Base-by-base conservation (phyloP, 1,140 invertebrate genomes). In the Eriosoma lanigerum region DNA sequence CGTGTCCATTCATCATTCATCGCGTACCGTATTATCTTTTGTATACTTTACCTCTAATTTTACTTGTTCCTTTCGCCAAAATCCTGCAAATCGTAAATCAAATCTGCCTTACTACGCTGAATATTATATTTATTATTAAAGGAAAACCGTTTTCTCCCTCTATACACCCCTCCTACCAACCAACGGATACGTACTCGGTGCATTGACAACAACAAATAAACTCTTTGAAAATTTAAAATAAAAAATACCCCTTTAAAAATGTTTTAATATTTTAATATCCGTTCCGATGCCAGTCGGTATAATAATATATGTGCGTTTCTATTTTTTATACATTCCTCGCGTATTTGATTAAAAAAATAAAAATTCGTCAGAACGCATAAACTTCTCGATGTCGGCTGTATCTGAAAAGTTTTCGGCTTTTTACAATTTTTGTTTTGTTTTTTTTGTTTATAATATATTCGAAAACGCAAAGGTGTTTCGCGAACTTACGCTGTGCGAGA, bases 181-280 rank as follows among this genome's bases (percentile, higher is more conserved):
- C 46, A 15, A 48, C 12, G 32, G 64, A 68, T 5, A 8, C 8
- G 12, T 10, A 21, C 32, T 38, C 32, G 32, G 32, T n/a, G n/a
- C 17, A 44, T 21, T 24, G n/a, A 21, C n/a, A 46, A 21, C 21
- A 38, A 38, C 8, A 38, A 38, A 38, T 38, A 38, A 38, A 38
- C 32, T 38, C 32, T 38, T 38, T 38, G 32, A 38, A 38, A 38
- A 4, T 38, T 68, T 6, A 46, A 21, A 46, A 70, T 70, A 50
- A 38, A 10, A 38, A 21, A 68, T 64, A 73, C 29, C 9, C 32
- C 10, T 73, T 29, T 32, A 29, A 38, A 73, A 29, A 32, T 73
- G n/a, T 73, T 73, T 73, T 73, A 29, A 73, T 73, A 29, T 73
- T 73, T 73, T 73, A 29, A 73, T 73, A 52, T 54, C 12, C 10